Conservation (phyloP, 2,888 invertebrate genomes). For the Cerastis leucographa region DNA sequence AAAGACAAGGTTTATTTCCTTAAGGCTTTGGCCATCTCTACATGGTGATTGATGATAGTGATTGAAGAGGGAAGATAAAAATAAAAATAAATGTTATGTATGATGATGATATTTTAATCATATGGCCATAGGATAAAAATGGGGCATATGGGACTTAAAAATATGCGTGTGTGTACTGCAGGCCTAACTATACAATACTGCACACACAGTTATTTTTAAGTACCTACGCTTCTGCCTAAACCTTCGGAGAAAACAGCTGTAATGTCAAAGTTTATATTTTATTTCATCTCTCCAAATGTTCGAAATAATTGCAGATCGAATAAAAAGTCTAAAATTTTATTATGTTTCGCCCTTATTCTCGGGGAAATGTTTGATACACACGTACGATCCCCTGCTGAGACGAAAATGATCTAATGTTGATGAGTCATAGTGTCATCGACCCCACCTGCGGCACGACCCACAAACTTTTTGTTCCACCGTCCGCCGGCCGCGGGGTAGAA, state of each 20-base stretch:
- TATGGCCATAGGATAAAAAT: not conserved
- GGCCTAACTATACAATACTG: too few species aligned
- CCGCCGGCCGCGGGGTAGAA: conserved; percentile 62
- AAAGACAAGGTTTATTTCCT: too few species aligned
- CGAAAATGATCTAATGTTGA: conserved; percentile 54
- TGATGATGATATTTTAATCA: not conserved
- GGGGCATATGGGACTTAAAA: not conserved
- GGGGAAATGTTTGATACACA: conserved; percentile 10
- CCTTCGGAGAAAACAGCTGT: not conserved
- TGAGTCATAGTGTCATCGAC: conserved; percentile 60
- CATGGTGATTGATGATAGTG: not conserved
- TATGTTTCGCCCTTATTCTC: not conserved
- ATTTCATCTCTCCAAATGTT: not conserved
- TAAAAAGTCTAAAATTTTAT: not conserved
- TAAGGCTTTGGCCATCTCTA: too few species aligned
- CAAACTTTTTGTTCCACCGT: conserved; percentile 50
- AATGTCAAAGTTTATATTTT: not conserved
- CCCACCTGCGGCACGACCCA: conserved; percentile 64
- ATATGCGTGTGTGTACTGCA: not conserved
- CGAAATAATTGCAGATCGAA: not conserved
- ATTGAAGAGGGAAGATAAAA: not conserved
- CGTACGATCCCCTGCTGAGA: conserved; percentile 33
- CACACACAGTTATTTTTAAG: too few species aligned
- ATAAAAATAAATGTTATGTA: not conserved
- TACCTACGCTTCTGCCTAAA: not conserved